Conservation (phyloP, 2,888 invertebrate species). For the Orthosia cruda region DNA sequence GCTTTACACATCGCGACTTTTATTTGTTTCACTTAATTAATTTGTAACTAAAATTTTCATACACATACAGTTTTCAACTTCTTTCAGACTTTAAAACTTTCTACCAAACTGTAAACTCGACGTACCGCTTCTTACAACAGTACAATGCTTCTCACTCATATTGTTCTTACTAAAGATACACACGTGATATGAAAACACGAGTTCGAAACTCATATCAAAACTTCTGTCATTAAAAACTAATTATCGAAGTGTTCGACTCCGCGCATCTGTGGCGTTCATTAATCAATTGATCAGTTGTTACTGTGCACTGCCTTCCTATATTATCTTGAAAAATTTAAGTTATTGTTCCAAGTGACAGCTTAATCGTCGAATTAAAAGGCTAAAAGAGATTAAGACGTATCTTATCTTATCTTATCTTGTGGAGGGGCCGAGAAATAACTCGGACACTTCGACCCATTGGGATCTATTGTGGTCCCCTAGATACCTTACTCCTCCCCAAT, state of each 20-base stretch:
- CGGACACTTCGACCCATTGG: no score
- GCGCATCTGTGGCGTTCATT: conserved; percentile 59
- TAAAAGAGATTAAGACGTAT: no score
- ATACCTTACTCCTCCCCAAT: no score
- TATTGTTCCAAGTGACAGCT: neutral
- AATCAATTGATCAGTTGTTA: conserved; percentile 58
- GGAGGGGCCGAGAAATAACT: no score
- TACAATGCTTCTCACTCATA: neutral
- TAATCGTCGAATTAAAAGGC: no score
- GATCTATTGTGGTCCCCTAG: no score
- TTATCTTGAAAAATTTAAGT: conserved; percentile 15
- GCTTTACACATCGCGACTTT: neutral
- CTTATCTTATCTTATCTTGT: no score
- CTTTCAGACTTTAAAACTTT: neutral
- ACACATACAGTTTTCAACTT: neutral
- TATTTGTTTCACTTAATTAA: neutral
- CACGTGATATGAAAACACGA: conserved; percentile 32
- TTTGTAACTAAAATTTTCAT: neutral
- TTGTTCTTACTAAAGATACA: conserved; percentile 36
- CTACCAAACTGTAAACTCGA: neutral
- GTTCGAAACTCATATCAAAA: conserved; percentile 49
- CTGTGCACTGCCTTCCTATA: conserved; percentile 25
- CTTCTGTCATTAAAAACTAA: conserved; percentile 64
- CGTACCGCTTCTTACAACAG: neutral
- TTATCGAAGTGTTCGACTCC: conserved; percentile 51